Conservation (phyloP, 2,888 invertebrate species). For the Drosophila rubida region DNA sequence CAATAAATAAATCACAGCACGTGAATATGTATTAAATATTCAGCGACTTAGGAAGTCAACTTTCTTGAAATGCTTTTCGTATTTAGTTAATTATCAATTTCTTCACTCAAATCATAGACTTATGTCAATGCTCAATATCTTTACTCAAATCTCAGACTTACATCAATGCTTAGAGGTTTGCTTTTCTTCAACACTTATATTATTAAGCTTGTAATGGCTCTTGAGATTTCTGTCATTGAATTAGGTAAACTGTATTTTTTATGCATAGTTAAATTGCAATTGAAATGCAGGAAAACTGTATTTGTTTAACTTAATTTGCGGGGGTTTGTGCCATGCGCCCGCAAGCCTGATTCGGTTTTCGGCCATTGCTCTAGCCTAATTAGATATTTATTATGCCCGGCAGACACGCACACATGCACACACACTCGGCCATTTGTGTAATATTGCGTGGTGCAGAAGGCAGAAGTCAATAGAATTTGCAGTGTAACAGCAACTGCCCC, state of each 20-base stretch:
- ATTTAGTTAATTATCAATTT: too few species aligned
- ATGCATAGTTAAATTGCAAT: conserved; percentile 16
- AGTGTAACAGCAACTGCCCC: conserved; percentile 48
- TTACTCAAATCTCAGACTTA: too few species aligned
- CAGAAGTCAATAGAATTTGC: conserved; percentile 69
- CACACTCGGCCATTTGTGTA: conserved; percentile 25
- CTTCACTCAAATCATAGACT: too few species aligned
- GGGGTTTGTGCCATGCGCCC: conserved; percentile 6
- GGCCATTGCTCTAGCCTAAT: conserved; percentile 53
- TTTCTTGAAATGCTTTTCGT: too few species aligned
- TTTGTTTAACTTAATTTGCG: conserved; percentile 23
- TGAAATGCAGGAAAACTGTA: conserved; percentile 27
- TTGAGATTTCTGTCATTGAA: not conserved
- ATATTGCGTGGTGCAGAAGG: conserved; percentile 44
- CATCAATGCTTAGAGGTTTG: too few species aligned
- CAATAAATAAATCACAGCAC: conserved; percentile 5
- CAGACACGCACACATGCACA: conserved; percentile 22
- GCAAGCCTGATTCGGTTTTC: conserved; percentile 25
- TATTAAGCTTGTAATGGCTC: too few species aligned
- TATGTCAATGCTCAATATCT: too few species aligned
- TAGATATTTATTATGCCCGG: conserved; percentile 67
- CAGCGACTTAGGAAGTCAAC: not conserved
- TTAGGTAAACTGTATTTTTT: not conserved
- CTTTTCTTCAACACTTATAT: not conserved
- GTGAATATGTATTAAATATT: not conserved